A percentile compares a stretch with the other conserved stretches of the same genome.
phyloP scores from a whole-genome alignment of 37 sponge, comb jelly and placozoan genomes.

The Geodia barretti region DNA sequence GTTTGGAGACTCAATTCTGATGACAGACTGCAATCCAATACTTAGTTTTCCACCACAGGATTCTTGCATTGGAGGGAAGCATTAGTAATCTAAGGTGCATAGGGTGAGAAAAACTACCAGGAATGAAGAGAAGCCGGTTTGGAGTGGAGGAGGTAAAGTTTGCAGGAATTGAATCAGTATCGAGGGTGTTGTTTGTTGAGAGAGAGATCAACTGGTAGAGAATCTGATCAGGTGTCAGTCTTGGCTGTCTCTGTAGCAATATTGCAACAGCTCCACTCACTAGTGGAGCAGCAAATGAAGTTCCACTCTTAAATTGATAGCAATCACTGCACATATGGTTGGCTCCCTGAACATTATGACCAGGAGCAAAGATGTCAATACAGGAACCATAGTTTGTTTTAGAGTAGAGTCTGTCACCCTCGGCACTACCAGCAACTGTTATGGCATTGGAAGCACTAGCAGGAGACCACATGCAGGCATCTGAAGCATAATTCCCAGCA shows the following conservation, averaged over 20 bases:
- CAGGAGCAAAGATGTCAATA: constrained; percentile 80
- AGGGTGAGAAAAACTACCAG: no score
- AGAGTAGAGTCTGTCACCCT: constrained; percentile 44
- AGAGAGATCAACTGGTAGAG: constrained; percentile 17
- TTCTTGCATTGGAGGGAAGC: no score
- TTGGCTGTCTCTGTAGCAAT: constrained; percentile 50
- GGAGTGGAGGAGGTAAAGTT: constrained; percentile 19
- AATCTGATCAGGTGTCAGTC: constrained; percentile 36
- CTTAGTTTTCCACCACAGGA: no score
- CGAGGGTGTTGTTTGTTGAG: constrained; percentile 21
- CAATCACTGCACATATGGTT: constrained; percentile 43
- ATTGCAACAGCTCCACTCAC: constrained; percentile 68
- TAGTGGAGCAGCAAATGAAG: constrained; percentile 62
- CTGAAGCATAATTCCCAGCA: constrained; percentile 56
- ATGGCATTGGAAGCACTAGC: constrained; percentile 43
- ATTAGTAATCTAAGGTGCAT: no score
- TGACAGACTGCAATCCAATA: background rate
- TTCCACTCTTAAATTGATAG: constrained; percentile 39
- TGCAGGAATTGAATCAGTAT: constrained; percentile 7
- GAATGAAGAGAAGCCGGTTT: constrained; percentile 48
- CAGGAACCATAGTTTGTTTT: constrained; percentile 63
- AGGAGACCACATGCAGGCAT: constrained; percentile 62
- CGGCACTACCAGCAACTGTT: constrained; percentile 61
- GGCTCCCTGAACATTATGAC: constrained; percentile 50
- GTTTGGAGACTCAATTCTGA: constrained; percentile 4